These are phyloP conservation scores for Tetropium fuscum DNA, from an alignment of 2,888 invertebrate genomes.

Conservation along the genomic window DNA sequence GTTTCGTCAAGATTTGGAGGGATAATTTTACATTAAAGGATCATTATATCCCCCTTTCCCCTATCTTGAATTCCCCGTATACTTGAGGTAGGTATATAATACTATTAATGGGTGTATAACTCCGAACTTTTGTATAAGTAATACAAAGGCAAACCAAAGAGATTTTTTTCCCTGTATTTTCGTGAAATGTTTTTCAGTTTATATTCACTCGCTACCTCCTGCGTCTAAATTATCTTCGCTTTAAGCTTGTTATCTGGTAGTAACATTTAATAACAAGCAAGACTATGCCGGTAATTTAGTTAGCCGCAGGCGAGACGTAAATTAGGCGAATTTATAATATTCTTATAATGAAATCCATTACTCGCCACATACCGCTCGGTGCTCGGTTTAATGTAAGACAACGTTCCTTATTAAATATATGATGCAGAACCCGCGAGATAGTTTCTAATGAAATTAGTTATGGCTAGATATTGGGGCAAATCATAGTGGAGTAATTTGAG, in stretches of 20 bases:
- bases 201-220: conserved; percentile 9
- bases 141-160: not conserved
- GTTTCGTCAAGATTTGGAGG: too few relatives aligned
- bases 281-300: conserved; percentile 9
- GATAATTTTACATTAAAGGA: too few relatives aligned
- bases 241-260: conserved; percentile 12
- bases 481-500: too few relatives aligned
- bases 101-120: too few relatives aligned
- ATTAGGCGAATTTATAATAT: conserved; percentile 14
- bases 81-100: too few relatives aligned
- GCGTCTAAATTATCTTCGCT: conserved; percentile 16
- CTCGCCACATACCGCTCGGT: not conserved
- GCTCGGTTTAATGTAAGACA: conserved; percentile 10
- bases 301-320: conserved; percentile 9
- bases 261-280: conserved; percentile 20
- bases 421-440: not conserved
- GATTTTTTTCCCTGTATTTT: not conserved
- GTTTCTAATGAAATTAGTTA: not conserved
- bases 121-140: not conserved
- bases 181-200: not conserved
- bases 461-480: too few relatives aligned
- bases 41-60: too few relatives aligned
- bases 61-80: too few relatives aligned
- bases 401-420: conserved; percentile 2
- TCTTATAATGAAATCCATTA: conserved; percentile 18